Percentiles rank a stretch among this genome's conserved stretches.
Evolutionary conservation across 2,113 vertebrate genomes (phyloP).

Genomic region (Coreoperca whiteheadi): DNA sequence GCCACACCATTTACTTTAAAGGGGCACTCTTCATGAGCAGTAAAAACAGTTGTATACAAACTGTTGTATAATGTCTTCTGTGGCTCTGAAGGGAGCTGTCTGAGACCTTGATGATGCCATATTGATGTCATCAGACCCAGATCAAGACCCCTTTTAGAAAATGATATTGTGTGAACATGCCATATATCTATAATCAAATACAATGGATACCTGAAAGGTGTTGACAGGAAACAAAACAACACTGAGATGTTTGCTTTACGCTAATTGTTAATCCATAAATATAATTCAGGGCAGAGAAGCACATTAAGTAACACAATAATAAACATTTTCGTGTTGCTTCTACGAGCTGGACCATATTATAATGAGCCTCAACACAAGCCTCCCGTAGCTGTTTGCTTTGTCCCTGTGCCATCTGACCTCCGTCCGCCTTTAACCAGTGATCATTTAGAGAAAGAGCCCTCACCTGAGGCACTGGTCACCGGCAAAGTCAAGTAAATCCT

Average conservation of each 20-base stretch:
- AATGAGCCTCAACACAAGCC: neutral
- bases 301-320: too few relatives aligned
- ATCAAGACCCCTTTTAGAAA: too few relatives aligned
- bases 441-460: neutral
- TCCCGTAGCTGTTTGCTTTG: neutral
- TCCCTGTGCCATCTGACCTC: neutral
- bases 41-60: neutral
- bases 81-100: conserved; percentile 4
- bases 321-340: neutral
- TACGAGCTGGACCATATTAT: neutral
- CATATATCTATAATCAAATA: neutral
- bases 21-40: neutral
- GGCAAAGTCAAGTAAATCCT: neutral
- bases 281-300: neutral
- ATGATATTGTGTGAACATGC: neutral
- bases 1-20: neutral
- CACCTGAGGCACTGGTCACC: neutral
- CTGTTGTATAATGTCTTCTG: neutral
- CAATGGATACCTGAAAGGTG: neutral
- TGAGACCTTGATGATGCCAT: neutral
- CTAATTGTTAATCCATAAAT: neutral
- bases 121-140: neutral
- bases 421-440: neutral
- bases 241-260: neutral
- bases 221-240: neutral